Conservation (phyloP, 1,140 invertebrate species). For the Acromyrmex charruanus region DNA sequence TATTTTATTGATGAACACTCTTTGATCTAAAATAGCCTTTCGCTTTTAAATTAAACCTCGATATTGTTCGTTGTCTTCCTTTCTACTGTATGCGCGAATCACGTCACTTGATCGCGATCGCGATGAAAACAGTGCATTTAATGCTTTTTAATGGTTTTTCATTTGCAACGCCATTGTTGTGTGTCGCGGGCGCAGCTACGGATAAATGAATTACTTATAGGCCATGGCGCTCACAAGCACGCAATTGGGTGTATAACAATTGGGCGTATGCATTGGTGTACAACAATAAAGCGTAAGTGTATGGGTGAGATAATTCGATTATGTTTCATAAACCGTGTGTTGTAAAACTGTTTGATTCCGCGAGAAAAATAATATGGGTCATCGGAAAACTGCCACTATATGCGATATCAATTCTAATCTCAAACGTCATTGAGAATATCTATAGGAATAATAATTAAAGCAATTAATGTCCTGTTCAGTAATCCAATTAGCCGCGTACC, state of each 20-base stretch:
- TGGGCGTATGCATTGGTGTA: neutral
- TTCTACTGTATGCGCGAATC: neutral
- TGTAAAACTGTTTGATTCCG: constrained; percentile 18
- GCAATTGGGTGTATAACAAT: constrained; percentile 49
- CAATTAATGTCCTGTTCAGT: neutral
- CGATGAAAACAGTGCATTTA: constrained; percentile 32
- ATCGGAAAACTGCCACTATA: neutral
- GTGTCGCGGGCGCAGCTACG: constrained; percentile 15
- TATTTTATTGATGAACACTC: neutral
- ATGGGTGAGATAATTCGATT: constrained; percentile 34
- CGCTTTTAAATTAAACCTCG: neutral
- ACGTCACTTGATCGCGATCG: neutral
- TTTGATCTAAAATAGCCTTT: neutral
- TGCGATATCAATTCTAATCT: constrained; percentile 25
- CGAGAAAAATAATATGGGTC: constrained; percentile 32
- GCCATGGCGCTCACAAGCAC: constrained; percentile 33
- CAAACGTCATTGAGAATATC: neutral
- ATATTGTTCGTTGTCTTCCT: neutral
- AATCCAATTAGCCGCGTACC: neutral
- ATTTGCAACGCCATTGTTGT: constrained; percentile 43
- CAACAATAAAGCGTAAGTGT: constrained; percentile 22
- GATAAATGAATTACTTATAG: constrained; percentile 56
- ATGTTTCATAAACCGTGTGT: constrained; percentile 27
- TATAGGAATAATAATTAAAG: neutral
- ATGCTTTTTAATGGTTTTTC: constrained; percentile 55